These are phyloP conservation scores for Karalla daura DNA, from an alignment of 2,797 vertebrate species.

Conservation along the genomic window DNA sequence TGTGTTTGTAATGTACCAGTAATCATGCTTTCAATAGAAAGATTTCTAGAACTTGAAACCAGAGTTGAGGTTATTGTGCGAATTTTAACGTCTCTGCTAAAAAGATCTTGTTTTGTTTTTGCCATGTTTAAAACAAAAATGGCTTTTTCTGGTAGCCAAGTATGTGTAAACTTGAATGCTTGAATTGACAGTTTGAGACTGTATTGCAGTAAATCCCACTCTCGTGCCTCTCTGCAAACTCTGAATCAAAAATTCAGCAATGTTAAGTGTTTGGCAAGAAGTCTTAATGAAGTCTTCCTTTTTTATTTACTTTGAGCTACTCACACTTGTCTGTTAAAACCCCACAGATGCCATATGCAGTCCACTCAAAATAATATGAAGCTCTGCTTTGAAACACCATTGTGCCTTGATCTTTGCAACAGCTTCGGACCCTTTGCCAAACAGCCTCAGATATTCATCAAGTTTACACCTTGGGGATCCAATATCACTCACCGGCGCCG, in stretches of 20 bases:
- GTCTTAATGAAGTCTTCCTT: slow-evolving; percentile 1
- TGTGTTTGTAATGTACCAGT: neutral
- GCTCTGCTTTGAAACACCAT: slow-evolving; percentile 35
- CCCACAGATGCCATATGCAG: slow-evolving; percentile 20
- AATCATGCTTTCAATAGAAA: slow-evolving; percentile 3
- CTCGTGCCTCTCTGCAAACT: neutral
- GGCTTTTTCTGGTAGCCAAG: neutral
- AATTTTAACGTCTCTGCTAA: neutral
- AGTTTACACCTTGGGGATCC: slow-evolving; percentile 73
- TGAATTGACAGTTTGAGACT: neutral
- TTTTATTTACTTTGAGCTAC: slow-evolving; percentile 16
- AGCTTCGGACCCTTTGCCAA: slow-evolving; percentile 63
- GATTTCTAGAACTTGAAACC: neutral
- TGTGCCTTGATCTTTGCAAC: slow-evolving; percentile 38
- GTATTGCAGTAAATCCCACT: neutral
- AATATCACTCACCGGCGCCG: slow-evolving; percentile 56
- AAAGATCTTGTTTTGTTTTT: slow-evolving; percentile 8
- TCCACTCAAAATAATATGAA: slow-evolving; percentile 45
- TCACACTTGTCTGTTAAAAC: slow-evolving; percentile 4
- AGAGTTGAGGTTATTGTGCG: neutral
- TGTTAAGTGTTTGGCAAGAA: slow-evolving; percentile 18
- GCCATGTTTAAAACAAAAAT: neutral
- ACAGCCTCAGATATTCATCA: slow-evolving; percentile 70
- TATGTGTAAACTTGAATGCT: slow-evolving; percentile 2
- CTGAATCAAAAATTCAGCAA: neutral